Base-by-base conservation (phyloP, 2,888 invertebrate species). In the Cacoxenus indagator region DNA sequence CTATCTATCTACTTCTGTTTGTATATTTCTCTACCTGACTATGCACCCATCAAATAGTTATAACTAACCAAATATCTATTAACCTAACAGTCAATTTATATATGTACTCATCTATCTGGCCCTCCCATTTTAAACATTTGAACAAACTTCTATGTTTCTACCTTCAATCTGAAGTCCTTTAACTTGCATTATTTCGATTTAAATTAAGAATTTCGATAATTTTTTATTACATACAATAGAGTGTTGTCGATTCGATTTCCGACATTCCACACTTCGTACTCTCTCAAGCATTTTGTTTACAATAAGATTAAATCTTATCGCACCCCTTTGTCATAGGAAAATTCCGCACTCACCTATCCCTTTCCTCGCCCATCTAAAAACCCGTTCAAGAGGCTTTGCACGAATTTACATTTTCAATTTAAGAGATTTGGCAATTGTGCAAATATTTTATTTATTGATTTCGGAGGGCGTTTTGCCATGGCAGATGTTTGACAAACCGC, bases 361-460 rank as follows among this genome's bases (percentile, higher is more conserved):
- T 51, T 22, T 22, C 2, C 2, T 8, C 45, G 11, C 45, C n/a
- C 45, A 11, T 5, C 45, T 43, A n/a, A 43, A 11, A 43, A 51
- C 4, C 19, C 22, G 14, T 22, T 51, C 22, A 9, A 51, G 17
- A 51, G 51, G 22, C 51, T 51, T 51, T 48, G 46, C 17, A n/a
- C 9, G 22, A 17, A 51, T 51, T 51, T 51, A 22, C 51, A 51
- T 51, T 51, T 37, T 51, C 19, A 51, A 51, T 51, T 51, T 22
- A 22, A 51, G 51, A 51, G 51, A 51, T 51, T 45, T 62, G 61
- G 24, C 37, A 61, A 61, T 61, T 61, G 61, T 43, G 61, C 61
- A 61, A 61, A 61, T 61, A 62, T 62, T 62, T 62, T 62, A 37
- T 62, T 62, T 62, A 62, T 62, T 62, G 61, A 62, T 62, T 62